Evolutionary conservation across 2,888 invertebrate species (phyloP).

Genomic region (Nomada lathburiana): DNA sequence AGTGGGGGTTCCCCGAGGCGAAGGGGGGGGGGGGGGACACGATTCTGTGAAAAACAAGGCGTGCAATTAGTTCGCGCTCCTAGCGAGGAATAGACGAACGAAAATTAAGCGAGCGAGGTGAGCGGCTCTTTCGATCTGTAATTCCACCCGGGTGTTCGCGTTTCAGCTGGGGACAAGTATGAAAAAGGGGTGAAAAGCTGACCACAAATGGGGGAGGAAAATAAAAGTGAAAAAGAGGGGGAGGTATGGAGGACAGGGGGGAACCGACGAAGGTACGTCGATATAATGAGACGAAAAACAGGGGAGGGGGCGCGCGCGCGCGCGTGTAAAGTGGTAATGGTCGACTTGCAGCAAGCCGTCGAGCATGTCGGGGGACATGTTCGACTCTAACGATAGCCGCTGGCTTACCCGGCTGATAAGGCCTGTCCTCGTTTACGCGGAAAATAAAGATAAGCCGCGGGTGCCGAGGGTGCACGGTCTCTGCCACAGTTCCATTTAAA

Average conservation of each 20-base stretch:
- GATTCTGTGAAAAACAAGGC: no score
- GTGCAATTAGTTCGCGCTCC: no score
- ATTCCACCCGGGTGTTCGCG: not conserved
- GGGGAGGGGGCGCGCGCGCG: slow-evolving; percentile 7
- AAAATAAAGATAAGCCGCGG: slow-evolving; percentile 66
- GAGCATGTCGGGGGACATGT: slow-evolving; percentile 54
- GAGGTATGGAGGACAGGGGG: no score
- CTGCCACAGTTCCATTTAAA: slow-evolving; percentile 33
- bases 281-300: slow-evolving; percentile 59
- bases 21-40: no score
- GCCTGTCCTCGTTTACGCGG: slow-evolving; percentile 56
- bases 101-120: no score
- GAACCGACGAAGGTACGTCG: slow-evolving; percentile 1
- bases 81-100: no score
- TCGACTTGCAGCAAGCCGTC: slow-evolving; percentile 33
- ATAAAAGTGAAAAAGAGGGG: slow-evolving; percentile 2
- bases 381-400: slow-evolving; percentile 65
- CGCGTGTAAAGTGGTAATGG: slow-evolving; percentile 63
- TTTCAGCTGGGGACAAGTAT: slow-evolving; percentile 1
- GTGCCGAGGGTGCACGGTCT: slow-evolving; percentile 15
- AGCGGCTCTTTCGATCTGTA: no score
- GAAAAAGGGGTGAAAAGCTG: not conserved
- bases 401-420: slow-evolving; percentile 65
- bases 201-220: not conserved
- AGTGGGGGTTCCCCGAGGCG: no score